A percentile compares a stretch with the other conserved stretches of the same genome.
These are phyloP conservation scores for Drosophila kanekoi DNA, from an alignment of 2,888 invertebrate species.

Conservation along the genomic window DNA sequence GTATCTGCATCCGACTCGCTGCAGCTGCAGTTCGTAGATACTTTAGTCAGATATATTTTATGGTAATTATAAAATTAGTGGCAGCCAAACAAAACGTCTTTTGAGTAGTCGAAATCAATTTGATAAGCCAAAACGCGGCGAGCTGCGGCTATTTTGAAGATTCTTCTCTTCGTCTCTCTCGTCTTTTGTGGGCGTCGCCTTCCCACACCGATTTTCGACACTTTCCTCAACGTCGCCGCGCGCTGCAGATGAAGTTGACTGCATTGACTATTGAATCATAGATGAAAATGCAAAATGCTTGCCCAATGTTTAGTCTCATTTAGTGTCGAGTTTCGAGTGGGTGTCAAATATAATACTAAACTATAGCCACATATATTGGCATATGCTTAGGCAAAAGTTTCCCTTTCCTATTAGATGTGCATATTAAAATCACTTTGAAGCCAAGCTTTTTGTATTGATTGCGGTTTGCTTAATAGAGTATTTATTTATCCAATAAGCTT, in stretches of 20 bases:
- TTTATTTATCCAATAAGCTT: neutral
- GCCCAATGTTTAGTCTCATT: constrained; percentile 2
- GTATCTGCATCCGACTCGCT: constrained; percentile 59
- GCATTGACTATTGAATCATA: constrained; percentile 30
- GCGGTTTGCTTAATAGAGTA: neutral
- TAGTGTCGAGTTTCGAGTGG: constrained; percentile 14
- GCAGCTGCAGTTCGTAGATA: constrained; percentile 50
- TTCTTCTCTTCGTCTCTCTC: too few species aligned
- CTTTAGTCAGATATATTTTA: constrained; percentile 47
- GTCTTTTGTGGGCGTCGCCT: constrained; percentile 62
- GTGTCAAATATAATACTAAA: neutral
- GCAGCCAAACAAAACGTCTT: constrained; percentile 60
- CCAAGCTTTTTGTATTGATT: neutral
- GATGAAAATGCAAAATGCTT: constrained; percentile 23
- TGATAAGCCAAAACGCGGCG: constrained; percentile 66
- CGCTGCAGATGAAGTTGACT: constrained; percentile 20
- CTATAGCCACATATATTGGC: constrained; percentile 2
- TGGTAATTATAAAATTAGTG: constrained; percentile 72
- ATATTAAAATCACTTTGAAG: neutral
- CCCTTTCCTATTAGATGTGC: neutral
- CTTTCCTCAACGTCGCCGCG: constrained; percentile 48
- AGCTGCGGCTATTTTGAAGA: constrained; percentile 45
- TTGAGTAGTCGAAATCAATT: constrained; percentile 60
- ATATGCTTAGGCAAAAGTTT: neutral
- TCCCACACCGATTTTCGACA: constrained; percentile 67